Base-by-base conservation (phyloP, 1,140 invertebrate genomes). In the Fopius arisanus region DNA sequence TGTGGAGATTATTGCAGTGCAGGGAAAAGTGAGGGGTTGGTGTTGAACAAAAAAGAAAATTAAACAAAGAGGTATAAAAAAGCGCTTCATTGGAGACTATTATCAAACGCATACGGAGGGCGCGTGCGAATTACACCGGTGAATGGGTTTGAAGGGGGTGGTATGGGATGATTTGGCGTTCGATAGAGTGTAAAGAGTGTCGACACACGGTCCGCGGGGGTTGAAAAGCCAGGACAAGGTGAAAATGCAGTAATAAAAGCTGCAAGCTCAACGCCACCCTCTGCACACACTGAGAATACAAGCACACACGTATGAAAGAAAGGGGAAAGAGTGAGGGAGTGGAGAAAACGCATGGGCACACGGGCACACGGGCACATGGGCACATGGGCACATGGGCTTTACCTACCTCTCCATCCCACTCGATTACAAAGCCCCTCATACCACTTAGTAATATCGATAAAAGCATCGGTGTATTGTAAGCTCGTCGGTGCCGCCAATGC, bases 211-310 rank as follows among this genome's bases (percentile, higher is more conserved):
- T 62, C 48, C 68, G 48, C 19, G 62, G 71, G 19, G 19, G 23
- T 80, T 77, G 82, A 82, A 83, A 82, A 83, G 79, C 80, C 78
- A 78, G 83, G 85, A 87, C 84, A 84, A 87, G 83, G 86, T 88
- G 86, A 88, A 88, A 88, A 87, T 86, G 81, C 84, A 86, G 85
- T 87, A 86, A 87, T 88, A 87, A 87, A 88, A 87, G 82, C 84
- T 80, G 78, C 82, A 81, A 83, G 79, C 80, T 83, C 80, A 75
- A 77, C 43, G 16, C 69, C 77, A 70, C 71, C 67, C 70, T 74
- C 63, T 43, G 10, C 16, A 6, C 28, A 65, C 23, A 29, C 62
- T 28, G 23, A 21, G 26, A 7, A 65, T 29, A 65, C 29, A 31
- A 10, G 23, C 54, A 48, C 43, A 48, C 43, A 48, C 43, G n/a